Evolutionary conservation across 2,113 vertebrate genomes (phyloP).

Genomic region (Mus pahari): DNA sequence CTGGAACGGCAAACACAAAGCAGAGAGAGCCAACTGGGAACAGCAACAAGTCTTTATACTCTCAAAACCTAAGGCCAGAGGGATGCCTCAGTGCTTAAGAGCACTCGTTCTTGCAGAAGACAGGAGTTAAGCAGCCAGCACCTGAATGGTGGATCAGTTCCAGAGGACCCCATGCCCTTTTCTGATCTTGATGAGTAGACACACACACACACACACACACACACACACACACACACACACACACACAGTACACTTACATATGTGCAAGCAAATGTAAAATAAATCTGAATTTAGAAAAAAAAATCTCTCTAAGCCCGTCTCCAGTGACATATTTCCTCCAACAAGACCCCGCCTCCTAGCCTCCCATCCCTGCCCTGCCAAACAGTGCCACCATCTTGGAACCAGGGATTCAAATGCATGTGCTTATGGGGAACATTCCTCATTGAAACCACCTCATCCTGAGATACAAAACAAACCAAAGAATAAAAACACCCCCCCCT

Average conservation of each 20-base stretch:
- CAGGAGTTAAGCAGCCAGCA: not conserved
- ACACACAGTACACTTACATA: not conserved
- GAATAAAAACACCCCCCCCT: accelerated
- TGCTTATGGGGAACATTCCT: not conserved
- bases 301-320: not conserved
- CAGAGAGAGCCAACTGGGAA: not conserved
- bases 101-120: not conserved
- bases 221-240: no score
- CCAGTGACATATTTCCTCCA: not conserved
- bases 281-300: not conserved
- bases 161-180: not conserved
- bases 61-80: not conserved
- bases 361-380: not conserved
- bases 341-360: not conserved
- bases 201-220: not conserved
- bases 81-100: not conserved
- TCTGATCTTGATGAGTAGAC: not conserved
- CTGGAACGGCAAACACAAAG: not conserved
- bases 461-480: not conserved
- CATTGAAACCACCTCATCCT: not conserved
- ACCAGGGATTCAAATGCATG: not conserved
- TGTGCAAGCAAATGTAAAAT: not conserved
- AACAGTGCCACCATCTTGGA: not conserved
- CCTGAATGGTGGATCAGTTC: not conserved
- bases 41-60: not conserved